A percentile compares a stretch with the other conserved stretches of the same genome.
Conservation (phyloP, 2,113 vertebrate genomes). For the Epinephelus cyanopodus region DNA sequence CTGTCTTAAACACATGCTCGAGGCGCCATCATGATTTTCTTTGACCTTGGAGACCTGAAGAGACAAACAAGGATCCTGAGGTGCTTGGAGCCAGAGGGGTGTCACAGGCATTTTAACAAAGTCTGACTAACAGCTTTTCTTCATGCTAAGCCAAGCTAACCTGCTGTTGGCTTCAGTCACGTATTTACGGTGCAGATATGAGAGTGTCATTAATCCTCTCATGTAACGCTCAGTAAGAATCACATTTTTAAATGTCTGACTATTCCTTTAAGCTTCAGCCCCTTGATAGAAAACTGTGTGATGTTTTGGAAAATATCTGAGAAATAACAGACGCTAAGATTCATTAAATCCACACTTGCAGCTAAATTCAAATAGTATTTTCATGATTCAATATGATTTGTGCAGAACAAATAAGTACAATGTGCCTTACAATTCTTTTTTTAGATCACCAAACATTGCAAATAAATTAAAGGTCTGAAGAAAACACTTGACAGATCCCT, state of each 20-base stretch:
- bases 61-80: neutral
- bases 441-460: neutral
- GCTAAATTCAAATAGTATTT: neutral
- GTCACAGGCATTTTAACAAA: neutral
- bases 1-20: constrained; percentile 20
- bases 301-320: neutral
- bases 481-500: neutral
- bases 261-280: neutral
- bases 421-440: neutral
- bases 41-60: constrained; percentile 52
- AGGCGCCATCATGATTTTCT: constrained; percentile 38
- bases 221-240: neutral
- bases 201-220: neutral
- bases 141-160: constrained; percentile 8
- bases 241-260: neutral
- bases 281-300: neutral
- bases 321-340: neutral
- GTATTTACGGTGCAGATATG: neutral
- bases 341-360: neutral
- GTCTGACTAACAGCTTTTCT: neutral
- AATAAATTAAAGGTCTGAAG: neutral
- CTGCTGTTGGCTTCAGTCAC: neutral
- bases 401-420: neutral
- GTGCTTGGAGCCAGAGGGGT: neutral
- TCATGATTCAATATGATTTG: neutral